Conservation (phyloP, 2,797 vertebrate genomes). For the Phalloptychus januarius region DNA sequence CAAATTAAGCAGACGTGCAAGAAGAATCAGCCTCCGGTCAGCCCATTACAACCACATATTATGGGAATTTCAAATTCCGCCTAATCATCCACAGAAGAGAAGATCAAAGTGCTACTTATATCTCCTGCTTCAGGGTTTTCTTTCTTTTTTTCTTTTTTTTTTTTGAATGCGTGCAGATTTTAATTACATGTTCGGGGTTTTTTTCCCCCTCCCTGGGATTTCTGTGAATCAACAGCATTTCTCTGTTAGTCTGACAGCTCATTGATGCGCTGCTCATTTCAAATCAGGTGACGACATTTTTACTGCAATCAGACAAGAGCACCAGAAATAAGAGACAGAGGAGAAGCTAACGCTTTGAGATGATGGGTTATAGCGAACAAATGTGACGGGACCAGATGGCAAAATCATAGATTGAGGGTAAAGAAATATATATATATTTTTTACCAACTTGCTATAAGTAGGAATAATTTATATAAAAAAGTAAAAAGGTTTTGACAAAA, state of each 20-base stretch:
- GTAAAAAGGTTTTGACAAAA: background rate
- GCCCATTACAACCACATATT: slow-evolving; percentile 42
- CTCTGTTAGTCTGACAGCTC: slow-evolving; percentile 27
- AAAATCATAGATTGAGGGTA: background rate
- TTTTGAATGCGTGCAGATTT: background rate
- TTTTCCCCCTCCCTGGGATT: slow-evolving; percentile 3
- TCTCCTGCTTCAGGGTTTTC: slow-evolving; percentile 33
- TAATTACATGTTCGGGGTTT: background rate
- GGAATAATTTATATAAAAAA: background rate
- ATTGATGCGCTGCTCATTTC: slow-evolving; percentile 17
- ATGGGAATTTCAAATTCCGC: slow-evolving; percentile 40
- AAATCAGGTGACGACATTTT: slow-evolving; percentile 34
- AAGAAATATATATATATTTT: background rate
- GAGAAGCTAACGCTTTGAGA: slow-evolving; percentile 26
- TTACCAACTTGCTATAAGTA: background rate
- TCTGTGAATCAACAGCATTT: slow-evolving; percentile 27
- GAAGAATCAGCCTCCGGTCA: background rate
- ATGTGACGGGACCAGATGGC: slow-evolving; percentile 46
- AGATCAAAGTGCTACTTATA: slow-evolving; percentile 53
- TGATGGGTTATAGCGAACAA: slow-evolving; percentile 14
- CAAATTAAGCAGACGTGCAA: slow-evolving; percentile 4
- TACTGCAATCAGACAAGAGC: slow-evolving; percentile 27
- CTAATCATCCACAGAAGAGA: slow-evolving; percentile 40
- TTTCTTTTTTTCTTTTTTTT: slow-evolving; percentile 13
- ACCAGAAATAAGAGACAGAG: slow-evolving; percentile 27